Evolutionary conservation across 2,797 vertebrate genomes (phyloP), one percentile per base, ranked within the genome.

Genomic region (Leptodactylus fallax): DNA sequence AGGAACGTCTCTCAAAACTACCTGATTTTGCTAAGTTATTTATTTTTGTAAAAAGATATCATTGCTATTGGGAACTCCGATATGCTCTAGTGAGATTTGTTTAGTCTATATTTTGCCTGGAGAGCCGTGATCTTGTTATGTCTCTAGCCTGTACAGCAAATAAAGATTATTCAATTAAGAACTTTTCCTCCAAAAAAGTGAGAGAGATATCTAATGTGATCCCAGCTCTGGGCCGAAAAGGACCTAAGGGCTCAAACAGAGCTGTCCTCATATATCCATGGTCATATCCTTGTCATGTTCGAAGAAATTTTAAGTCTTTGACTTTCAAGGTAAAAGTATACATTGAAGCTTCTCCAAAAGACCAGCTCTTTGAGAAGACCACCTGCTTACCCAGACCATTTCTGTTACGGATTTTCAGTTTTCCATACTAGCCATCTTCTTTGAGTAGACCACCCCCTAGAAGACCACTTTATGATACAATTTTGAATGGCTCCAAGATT

Each of bases 1-100:
- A 88, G 84, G 49, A 76, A 56, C 49, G 19, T 65, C n/a, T 81
- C 69, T 81, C 36, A 81, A 76, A 78, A 82, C 80, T 71, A 88
- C 74, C 36, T 60, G 81, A 58, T 71, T 88, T 88, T 84, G 49
- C 74, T 47, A 71, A 84, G 74, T 88, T 88, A 79, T 77, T 88
- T 79, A 71, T 88, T 79, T 84, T 36, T 36, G 36, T 79, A 56
- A 7, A 71, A 79, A 56, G 7, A 77, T 55, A 61, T 36, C 36
- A 21, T 56, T 23, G 12, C 69, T n/a, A 25, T 47, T 61, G 13
- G 47, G 21, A n/a, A 56, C 27, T 49, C 11, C 5, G 27, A 6
- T 27, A 11, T n/a, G 21, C 79, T 63, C 19, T 12, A 63, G 5
- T 16, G 58, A 23, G 79, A 49, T 65, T 53, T 23, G 45, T 16